phyloP scores from a whole-genome alignment of 2,797 vertebrate species.

The Gouania willdenowi region DNA sequence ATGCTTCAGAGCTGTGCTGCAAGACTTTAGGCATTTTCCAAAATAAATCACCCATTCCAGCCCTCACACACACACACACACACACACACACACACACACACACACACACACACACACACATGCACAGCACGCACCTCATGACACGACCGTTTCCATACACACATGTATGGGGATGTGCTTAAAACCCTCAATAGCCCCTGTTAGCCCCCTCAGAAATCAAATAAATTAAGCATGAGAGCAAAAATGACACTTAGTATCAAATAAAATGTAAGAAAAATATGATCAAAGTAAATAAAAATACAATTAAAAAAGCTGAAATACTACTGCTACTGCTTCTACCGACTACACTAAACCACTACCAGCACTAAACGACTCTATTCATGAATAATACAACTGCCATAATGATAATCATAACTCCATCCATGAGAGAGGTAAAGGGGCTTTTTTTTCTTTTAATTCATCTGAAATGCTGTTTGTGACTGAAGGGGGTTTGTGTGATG shows the following conservation, averaged over 20 bases:
- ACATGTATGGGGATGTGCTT: constrained; percentile 74
- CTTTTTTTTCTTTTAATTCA: constrained; percentile 54
- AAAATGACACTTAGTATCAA: constrained; percentile 44
- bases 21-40: constrained; percentile 51
- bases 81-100: constrained; percentile 49
- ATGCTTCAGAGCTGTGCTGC: constrained; percentile 36
- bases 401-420: constrained; percentile 61
- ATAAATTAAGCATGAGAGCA: constrained; percentile 55
- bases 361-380: constrained; percentile 54
- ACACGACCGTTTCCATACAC: constrained; percentile 51
- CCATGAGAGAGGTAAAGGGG: constrained; percentile 78
- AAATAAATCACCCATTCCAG: constrained; percentile 57
- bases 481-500: constrained; percentile 56
- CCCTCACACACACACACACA: constrained; percentile 51
- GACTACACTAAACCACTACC: constrained; percentile 57
- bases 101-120: constrained; percentile 51
- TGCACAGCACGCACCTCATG: constrained; percentile 65
- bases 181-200: constrained; percentile 68
- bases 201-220: constrained; percentile 62
- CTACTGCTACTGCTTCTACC: constrained; percentile 65
- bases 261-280: constrained; percentile 38
- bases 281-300: constrained; percentile 3
- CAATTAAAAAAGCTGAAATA: constrained; percentile 32
- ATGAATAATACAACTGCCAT: constrained; percentile 61
- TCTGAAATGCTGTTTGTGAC: constrained; percentile 71